phyloP scores from a whole-genome alignment of 2,113 vertebrate species.

The Silurus glanis region DNA sequence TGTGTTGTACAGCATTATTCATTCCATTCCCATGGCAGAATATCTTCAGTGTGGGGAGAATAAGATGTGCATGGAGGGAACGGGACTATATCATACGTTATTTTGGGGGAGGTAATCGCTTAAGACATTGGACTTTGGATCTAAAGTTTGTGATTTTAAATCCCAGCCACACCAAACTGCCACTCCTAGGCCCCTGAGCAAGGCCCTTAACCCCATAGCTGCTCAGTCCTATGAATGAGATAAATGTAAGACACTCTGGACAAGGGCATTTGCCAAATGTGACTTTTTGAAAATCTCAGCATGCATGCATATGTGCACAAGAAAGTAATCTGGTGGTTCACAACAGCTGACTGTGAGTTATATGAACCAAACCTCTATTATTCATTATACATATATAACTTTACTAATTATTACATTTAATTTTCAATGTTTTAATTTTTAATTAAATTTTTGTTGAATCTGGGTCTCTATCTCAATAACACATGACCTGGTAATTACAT shows the following conservation, averaged over 20 bases:
- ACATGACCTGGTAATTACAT: not conserved
- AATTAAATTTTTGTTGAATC: not conserved
- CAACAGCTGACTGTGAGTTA: not conserved
- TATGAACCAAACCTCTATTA: not conserved
- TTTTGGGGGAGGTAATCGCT: too few species aligned
- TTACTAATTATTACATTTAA: not conserved
- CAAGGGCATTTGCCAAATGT: not conserved
- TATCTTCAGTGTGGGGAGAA: not conserved
- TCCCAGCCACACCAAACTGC: too few species aligned
- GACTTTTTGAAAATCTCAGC: not conserved
- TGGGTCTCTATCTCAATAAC: not conserved
- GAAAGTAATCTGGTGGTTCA: not conserved
- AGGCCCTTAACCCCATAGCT: too few species aligned
- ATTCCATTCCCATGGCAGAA: not conserved
- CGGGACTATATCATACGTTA: not conserved
- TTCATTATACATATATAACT: not conserved
- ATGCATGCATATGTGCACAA: not conserved
- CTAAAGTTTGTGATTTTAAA: too few species aligned
- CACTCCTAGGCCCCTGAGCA: too few species aligned
- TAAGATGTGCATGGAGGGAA: not conserved
- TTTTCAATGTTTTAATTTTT: too few species aligned
- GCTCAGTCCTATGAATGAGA: too few species aligned
- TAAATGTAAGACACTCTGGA: too few species aligned
- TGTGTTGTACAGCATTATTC: too few species aligned
- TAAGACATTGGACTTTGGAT: too few species aligned